phyloP scores from a whole-genome alignment of 2,797 vertebrate genomes.

The Microhierax caerulescens region DNA sequence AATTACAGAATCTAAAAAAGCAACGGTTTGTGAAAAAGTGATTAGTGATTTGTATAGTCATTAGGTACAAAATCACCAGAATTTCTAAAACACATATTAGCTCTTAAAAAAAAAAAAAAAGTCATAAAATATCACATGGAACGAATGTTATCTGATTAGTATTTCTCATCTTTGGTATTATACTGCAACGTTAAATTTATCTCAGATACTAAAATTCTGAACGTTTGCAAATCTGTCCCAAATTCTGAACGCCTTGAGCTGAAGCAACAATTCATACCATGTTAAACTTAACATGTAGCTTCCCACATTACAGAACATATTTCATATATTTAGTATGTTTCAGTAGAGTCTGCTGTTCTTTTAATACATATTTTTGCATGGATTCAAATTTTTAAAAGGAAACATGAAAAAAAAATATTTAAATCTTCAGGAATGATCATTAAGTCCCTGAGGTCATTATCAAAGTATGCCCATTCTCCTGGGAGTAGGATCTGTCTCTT shows the following conservation, averaged over 20 bases:
- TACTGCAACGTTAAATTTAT: background rate
- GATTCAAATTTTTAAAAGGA: background rate
- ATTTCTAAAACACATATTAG: background rate
- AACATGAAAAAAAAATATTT: background rate
- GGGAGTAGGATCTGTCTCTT: background rate
- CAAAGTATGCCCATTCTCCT: background rate
- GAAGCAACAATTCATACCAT: background rate
- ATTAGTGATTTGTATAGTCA: background rate
- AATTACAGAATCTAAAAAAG: background rate
- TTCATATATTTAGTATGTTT: background rate
- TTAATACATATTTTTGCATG: background rate
- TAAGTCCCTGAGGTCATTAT: background rate
- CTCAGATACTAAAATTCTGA: background rate
- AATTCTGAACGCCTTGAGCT: background rate
- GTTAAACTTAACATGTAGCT: background rate
- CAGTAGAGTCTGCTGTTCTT: background rate
- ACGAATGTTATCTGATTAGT: background rate
- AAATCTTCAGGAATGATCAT: background rate
- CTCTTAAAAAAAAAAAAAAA: background rate
- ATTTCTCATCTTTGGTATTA: background rate
- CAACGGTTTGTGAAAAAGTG: background rate
- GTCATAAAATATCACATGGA: background rate
- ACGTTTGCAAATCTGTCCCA: background rate
- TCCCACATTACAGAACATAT: background rate
- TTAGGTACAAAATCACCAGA: background rate